phyloP scores from a whole-genome alignment of 2,888 invertebrate genomes.

The Tanytarsus gracilentus region DNA sequence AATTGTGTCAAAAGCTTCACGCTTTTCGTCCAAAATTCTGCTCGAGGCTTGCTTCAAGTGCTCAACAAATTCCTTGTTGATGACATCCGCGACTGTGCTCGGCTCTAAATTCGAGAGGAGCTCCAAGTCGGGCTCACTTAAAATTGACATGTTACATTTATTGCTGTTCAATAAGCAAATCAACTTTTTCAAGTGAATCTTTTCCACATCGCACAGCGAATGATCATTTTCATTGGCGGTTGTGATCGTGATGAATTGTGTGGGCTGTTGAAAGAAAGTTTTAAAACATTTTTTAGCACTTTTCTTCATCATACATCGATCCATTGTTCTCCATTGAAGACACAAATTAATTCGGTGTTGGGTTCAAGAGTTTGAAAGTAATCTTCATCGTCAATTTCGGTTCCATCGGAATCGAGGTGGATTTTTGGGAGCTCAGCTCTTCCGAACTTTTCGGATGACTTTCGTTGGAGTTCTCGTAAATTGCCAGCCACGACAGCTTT shows the following conservation, averaged over 20 bases:
- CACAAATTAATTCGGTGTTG: constrained; percentile 76
- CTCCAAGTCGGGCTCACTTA: constrained; percentile 76
- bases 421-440: constrained; percentile 59
- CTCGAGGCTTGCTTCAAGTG: constrained; percentile 78
- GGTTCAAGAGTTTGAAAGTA: constrained; percentile 85
- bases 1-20: constrained; percentile 80
- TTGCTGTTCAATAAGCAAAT: constrained; percentile 72
- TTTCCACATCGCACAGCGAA: constrained; percentile 47
- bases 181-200: constrained; percentile 56
- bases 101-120: constrained; percentile 83
- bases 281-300: background rate
- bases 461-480: constrained; percentile 64
- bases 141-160: constrained; percentile 72
- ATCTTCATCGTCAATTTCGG: constrained; percentile 91
- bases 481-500: constrained; percentile 75
- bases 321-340: constrained; percentile 71
- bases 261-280: constrained; percentile 36
- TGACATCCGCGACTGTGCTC: constrained; percentile 74
- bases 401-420: constrained; percentile 85
- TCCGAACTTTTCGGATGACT: constrained; percentile 67
- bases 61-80: constrained; percentile 66
- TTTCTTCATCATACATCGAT: constrained; percentile 40
- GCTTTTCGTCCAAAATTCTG: constrained; percentile 67
- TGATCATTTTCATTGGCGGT: constrained; percentile 52
- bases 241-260: constrained; percentile 43